These are phyloP conservation scores for Conistra vaccinii DNA, from an alignment of 2,888 invertebrate species.

Conservation along the genomic window DNA sequence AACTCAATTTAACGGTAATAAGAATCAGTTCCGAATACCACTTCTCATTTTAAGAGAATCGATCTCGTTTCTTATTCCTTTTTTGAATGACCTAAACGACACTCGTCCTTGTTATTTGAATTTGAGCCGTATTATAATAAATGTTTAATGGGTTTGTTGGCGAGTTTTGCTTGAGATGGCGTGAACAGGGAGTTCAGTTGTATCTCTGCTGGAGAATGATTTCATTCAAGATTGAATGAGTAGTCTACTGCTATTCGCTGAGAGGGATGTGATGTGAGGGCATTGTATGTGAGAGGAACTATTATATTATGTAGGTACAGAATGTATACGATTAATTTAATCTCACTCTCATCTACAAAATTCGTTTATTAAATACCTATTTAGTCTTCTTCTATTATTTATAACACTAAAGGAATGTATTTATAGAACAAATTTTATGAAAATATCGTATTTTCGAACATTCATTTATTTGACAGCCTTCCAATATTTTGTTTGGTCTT, in stretches of 20 bases:
- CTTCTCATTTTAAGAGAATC: slow-evolving; percentile 84
- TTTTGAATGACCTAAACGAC: slow-evolving; percentile 73
- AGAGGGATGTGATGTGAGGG: slow-evolving; percentile 56
- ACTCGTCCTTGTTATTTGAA: slow-evolving; percentile 53
- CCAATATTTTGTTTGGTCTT: background rate
- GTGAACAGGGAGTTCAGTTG: slow-evolving; percentile 79
- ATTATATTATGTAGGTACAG: slow-evolving; percentile 22
- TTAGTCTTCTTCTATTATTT: background rate
- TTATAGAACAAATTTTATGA: background rate
- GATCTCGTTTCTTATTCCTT: slow-evolving; percentile 81
- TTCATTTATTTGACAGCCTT: background rate
- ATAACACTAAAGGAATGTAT: background rate
- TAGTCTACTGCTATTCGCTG: slow-evolving; percentile 80
- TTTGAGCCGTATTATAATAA: slow-evolving; percentile 60
- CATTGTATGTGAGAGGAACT: slow-evolving; percentile 67
- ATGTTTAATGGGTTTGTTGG: background rate
- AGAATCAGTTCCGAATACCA: slow-evolving; percentile 60
- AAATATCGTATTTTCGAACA: background rate
- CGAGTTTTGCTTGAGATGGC: slow-evolving; percentile 65
- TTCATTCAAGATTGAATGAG: slow-evolving; percentile 80
- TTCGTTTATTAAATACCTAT: background rate
- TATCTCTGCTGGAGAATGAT: slow-evolving; percentile 82
- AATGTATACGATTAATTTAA: background rate
- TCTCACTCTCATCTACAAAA: background rate
- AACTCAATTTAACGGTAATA: slow-evolving; percentile 52